phyloP scores from a whole-genome alignment of 2,797 vertebrate species.

The Petrocephalus sullivani region DNA sequence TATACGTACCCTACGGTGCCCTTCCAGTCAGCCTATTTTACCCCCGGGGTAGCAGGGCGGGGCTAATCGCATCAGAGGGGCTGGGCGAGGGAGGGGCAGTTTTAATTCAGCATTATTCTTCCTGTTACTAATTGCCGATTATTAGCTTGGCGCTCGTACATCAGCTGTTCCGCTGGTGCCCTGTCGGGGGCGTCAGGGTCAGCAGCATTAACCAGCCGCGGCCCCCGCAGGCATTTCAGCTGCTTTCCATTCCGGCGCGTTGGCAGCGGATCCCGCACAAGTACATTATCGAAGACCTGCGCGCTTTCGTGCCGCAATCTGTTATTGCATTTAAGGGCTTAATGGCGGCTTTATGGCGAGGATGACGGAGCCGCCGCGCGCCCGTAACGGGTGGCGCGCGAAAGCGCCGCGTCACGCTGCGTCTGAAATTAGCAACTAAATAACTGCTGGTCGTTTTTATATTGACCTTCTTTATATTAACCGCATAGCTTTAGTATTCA shows the following conservation, averaged over 20 bases:
- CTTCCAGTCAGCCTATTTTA: conserved; percentile 37
- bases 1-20: background rate
- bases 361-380: conserved; percentile 67
- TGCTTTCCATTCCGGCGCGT: conserved; percentile 83
- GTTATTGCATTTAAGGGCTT: conserved; percentile 97
- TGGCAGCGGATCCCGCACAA: conserved; percentile 74
- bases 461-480: background rate
- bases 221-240: conserved; percentile 72
- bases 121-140: conserved; percentile 88
- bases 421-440: background rate
- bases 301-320: conserved; percentile 74
- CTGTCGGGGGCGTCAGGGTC: conserved; percentile 95
- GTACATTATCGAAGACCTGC: conserved; percentile 88
- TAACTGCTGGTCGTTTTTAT: background rate
- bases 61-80: conserved; percentile 43
- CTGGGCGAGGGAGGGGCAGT: conserved; percentile 43
- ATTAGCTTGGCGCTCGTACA: conserved; percentile 89
- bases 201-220: conserved; percentile 90
- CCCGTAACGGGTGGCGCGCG: background rate
- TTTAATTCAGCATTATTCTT: conserved; percentile 66
- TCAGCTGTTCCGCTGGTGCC: conserved; percentile 91
- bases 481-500: background rate
- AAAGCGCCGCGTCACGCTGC: background rate
- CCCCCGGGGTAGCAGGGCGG: conserved; percentile 26
- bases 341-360: conserved; percentile 74